Conservation (phyloP, 2,113 vertebrate genomes). For the Vombatus ursinus region DNA sequence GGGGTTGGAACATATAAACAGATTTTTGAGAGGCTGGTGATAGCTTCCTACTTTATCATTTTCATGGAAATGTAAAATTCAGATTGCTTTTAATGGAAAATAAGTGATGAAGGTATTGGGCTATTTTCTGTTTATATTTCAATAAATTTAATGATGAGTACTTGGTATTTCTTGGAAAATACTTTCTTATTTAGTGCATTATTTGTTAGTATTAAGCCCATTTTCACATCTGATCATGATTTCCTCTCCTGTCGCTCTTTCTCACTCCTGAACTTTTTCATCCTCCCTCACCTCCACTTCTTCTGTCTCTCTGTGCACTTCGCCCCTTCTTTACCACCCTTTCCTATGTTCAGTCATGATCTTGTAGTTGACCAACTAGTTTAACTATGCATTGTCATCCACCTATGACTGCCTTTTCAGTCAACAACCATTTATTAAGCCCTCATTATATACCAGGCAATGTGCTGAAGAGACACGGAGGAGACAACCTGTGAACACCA, state of each 20-base stretch:
- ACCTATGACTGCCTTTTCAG: neutral
- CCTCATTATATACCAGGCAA: neutral
- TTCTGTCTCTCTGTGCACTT: neutral
- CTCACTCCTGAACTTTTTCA: neutral
- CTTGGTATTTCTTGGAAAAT: neutral
- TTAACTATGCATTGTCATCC: neutral
- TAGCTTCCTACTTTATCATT: neutral
- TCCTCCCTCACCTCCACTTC: neutral
- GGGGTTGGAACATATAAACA: constrained; percentile 5
- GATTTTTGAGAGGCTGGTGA: constrained; percentile 1
- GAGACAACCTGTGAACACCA: neutral
- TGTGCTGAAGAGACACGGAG: neutral
- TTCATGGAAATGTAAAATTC: neutral
- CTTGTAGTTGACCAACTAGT: neutral
- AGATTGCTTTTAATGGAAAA: neutral
- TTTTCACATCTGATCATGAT: neutral
- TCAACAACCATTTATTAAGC: neutral
- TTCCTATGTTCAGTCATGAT: neutral
- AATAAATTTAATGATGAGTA: neutral
- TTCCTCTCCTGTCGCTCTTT: neutral
- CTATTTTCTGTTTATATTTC: neutral
- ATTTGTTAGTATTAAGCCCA: neutral
- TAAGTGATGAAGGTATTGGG: neutral
- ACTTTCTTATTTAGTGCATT: neutral
- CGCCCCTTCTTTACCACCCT: neutral